These are phyloP conservation scores for Cephalopterus ornatus DNA, from an alignment of 2,113 vertebrate genomes.

Conservation along the genomic window DNA sequence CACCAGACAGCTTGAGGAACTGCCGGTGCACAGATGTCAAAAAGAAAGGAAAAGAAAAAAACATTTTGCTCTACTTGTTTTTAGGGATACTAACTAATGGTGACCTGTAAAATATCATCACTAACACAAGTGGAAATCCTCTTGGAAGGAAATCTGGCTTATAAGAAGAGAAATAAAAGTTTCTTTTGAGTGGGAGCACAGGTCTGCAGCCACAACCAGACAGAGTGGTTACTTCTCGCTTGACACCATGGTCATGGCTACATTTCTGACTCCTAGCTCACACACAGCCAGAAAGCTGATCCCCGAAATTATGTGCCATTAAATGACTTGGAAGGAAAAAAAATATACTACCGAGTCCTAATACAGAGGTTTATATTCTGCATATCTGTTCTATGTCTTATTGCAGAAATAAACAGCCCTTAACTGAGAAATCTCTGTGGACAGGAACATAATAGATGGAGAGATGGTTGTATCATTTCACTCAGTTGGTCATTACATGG, in stretches of 20 bases:
- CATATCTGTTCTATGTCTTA: slow-evolving; percentile 63
- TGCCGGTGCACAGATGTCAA: background rate
- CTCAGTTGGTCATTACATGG: slow-evolving; percentile 32
- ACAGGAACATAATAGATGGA: slow-evolving; percentile 39
- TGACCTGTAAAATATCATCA: background rate
- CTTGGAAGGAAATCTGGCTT: background rate
- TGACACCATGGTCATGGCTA: background rate
- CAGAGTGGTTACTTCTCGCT: background rate
- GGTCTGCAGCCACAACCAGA: background rate
- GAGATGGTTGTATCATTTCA: slow-evolving; percentile 42
- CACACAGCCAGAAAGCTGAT: slow-evolving; percentile 32
- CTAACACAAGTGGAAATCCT: background rate
- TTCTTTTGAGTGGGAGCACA: background rate
- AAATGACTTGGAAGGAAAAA: slow-evolving; percentile 11
- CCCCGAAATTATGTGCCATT: background rate
- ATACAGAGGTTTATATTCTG: slow-evolving; percentile 34
- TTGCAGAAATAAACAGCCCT: slow-evolving; percentile 56
- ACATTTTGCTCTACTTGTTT: background rate
- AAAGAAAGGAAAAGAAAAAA: background rate
- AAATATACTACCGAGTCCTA: background rate
- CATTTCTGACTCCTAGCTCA: background rate
- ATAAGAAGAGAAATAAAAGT: background rate
- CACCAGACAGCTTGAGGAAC: background rate
- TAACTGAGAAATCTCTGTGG: slow-evolving; percentile 48
- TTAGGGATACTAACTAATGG: background rate